Base-by-base conservation (phyloP, 2,888 invertebrate species). In the Frankliniella fusca region DNA sequence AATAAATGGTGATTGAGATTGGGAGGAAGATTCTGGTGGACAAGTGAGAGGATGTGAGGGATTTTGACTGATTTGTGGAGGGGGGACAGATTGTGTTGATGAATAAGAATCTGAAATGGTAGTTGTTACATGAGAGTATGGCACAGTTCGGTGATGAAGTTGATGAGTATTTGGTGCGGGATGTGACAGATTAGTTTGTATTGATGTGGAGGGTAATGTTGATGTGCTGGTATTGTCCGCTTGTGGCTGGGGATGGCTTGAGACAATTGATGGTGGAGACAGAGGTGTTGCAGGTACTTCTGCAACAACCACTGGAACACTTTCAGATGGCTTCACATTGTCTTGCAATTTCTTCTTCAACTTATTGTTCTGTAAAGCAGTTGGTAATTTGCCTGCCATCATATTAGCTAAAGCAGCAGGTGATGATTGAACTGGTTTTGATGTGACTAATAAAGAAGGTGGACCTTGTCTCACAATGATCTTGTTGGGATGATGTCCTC, bases 401-500 rank as follows among this genome's bases (percentile, higher is more conserved):
- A 23, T 76, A 27, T 76, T 76, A 2, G 70, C 70, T 27, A 76
- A 76, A 12, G 70, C 70, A 76, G 70, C 11, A 23, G 70, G 70
- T 76, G 70, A 76, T 76, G 70, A 76, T 76, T 76, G 70, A 23
- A 76, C 23, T 27, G 70, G 70, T 23, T 76, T 76, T 0, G 70
- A 9, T 76, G 70, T 5, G 12, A 23, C 27, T 12, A 27, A 23
- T 76, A 27, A 10, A 9, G 27, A 23, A 27, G 70, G 27, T 76
- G 23, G 70, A 76, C 23, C 23, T 76, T 76, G 70, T 12, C 27
- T 76, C 23, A 76, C 70, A 76, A 76, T 76, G 27, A 76, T 27
- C 70, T 23, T 76, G 10, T 23, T 76, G 1, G 27, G 12, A 27
- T 23, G 70, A 8, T 23, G 70, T 76, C 70, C 70, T 76, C 70